phyloP scores from a whole-genome alignment of 2,888 invertebrate genomes.

The Eueremaeus valkanovi region DNA sequence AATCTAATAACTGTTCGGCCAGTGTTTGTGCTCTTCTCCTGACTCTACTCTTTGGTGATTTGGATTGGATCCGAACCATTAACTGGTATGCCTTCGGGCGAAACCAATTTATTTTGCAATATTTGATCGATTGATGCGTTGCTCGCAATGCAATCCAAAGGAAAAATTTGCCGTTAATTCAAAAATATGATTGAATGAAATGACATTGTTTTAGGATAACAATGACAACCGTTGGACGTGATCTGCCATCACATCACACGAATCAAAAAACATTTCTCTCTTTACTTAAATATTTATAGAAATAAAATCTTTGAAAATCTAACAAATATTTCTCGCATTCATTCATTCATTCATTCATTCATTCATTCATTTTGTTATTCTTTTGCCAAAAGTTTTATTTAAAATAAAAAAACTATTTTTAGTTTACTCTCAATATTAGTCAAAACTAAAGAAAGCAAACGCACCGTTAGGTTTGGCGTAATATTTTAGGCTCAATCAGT shows the following conservation, averaged over 20 bases:
- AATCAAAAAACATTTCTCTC: too few species aligned
- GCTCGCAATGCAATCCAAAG: not conserved
- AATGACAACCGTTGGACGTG: not conserved
- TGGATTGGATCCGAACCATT: not conserved
- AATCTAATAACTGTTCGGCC: conserved; percentile 14
- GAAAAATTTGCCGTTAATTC: not conserved
- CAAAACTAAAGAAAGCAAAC: too few species aligned
- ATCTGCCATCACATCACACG: not conserved
- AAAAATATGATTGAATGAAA: not conserved
- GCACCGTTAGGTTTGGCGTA: too few species aligned
- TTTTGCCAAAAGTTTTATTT: too few species aligned
- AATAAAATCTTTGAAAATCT: too few species aligned
- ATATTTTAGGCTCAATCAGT: too few species aligned
- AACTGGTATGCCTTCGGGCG: conserved; percentile 7
- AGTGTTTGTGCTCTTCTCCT: not conserved
- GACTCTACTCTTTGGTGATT: not conserved
- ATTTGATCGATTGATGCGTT: not conserved
- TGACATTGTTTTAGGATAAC: not conserved
- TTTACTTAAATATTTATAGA: too few species aligned
- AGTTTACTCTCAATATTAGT: too few species aligned
- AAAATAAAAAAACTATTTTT: too few species aligned
- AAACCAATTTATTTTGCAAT: conserved; percentile 4
- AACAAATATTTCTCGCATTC: too few species aligned
- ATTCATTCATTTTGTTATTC: too few species aligned
- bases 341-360: too few species aligned